Conservation (phyloP, 2,113 vertebrate genomes). For the Suncus etruscus region DNA sequence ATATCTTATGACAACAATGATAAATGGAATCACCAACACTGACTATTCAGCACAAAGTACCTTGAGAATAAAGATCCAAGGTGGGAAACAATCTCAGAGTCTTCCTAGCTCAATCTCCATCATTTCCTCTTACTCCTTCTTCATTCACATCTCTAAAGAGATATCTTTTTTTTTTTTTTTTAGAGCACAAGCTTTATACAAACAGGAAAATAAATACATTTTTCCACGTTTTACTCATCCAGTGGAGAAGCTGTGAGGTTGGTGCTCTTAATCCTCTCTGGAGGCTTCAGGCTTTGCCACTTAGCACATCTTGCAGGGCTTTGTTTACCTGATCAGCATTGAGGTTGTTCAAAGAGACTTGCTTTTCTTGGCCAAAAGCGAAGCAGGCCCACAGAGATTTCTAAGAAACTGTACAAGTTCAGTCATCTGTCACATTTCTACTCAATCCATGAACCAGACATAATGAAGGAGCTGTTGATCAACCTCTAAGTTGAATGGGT, state of each 20-base stretch:
- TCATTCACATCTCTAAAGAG: background rate
- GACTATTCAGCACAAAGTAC: background rate
- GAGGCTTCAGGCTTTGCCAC: conserved; percentile 85
- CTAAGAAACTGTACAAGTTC: background rate
- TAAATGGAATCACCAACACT: background rate
- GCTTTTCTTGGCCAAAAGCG: conserved; percentile 94
- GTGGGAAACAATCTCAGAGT: background rate
- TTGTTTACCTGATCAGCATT: conserved; percentile 92
- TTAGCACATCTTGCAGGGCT: conserved; percentile 88
- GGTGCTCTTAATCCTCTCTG: conserved; percentile 51
- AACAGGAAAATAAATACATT: conserved; percentile 29
- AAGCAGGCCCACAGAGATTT: accelerated
- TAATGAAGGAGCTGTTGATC: background rate
- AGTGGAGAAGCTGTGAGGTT: conserved; percentile 23
- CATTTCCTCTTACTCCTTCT: background rate
- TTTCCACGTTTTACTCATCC: conserved; percentile 56
- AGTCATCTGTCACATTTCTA: background rate
- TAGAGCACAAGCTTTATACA: conserved; percentile 73
- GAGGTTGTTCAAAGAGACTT: conserved; percentile 91
- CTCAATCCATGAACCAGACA: background rate
- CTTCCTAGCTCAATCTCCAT: background rate
- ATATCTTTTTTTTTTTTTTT: too few relatives aligned
- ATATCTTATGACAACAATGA: background rate
- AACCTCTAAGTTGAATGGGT: background rate
- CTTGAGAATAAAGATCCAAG: background rate